Conservation (phyloP, 2,113 vertebrate species). For the Callithrix jacchus region DNA sequence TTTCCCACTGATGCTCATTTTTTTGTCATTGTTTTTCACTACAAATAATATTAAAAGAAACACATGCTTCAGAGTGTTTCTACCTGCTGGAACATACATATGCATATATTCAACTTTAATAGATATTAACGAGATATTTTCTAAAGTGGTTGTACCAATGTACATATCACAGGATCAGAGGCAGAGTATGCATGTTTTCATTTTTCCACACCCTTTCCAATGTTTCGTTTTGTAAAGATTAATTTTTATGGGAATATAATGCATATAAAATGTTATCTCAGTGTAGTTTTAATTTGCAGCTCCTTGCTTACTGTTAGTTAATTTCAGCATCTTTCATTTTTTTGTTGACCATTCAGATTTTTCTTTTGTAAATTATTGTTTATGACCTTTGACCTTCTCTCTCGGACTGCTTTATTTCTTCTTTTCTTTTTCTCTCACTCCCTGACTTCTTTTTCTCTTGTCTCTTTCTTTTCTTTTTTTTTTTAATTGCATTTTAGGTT, state of each 20-base stretch:
- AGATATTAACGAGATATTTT: neutral
- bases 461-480: neutral
- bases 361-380: neutral
- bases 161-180: neutral
- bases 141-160: neutral
- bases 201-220: neutral
- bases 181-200: neutral
- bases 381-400: neutral
- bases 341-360: neutral
- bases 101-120: neutral
- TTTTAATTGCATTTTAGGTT: too few relatives aligned
- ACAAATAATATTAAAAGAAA: neutral
- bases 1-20: neutral
- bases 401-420: neutral
- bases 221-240: neutral
- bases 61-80: neutral
- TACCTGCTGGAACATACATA: neutral
- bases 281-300: neutral
- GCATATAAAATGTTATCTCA: neutral
- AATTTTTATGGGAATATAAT: too few relatives aligned
- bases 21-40: neutral
- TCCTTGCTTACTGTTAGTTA: neutral
- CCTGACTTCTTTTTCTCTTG: neutral
- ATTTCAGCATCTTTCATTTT: neutral
- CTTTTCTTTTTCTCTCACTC: neutral